These are phyloP conservation scores for Eilema caniola DNA, from an alignment of 2,888 invertebrate species.

Conservation along the genomic window DNA sequence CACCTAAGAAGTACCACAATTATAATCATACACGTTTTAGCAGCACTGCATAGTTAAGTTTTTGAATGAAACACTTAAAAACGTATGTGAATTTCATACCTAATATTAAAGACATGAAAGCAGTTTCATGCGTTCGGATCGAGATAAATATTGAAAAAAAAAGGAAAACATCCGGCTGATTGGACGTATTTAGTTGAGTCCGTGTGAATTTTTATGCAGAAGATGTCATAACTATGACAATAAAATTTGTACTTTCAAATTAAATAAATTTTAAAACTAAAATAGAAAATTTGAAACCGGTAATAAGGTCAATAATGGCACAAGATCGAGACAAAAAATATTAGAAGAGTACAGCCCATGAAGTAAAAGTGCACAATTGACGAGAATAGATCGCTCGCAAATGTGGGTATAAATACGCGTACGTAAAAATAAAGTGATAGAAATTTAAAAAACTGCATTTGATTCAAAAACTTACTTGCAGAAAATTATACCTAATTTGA, in stretches of 20 bases:
- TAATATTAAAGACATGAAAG: too few relatives aligned
- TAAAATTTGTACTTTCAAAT: neutral
- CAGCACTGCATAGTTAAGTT: constrained; percentile 42
- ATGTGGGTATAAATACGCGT: too few relatives aligned
- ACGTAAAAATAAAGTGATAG: neutral
- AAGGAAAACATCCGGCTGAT: neutral
- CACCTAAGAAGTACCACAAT: constrained; percentile 43
- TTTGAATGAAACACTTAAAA: constrained; percentile 33
- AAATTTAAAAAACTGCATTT: constrained; percentile 9
- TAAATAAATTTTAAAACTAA: neutral
- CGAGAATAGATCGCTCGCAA: too few relatives aligned
- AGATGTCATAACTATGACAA: too few relatives aligned
- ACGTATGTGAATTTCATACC: neutral
- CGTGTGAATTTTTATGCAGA: neutral
- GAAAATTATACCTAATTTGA: constrained; percentile 44
- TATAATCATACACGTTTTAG: constrained; percentile 51
- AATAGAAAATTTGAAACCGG: neutral
- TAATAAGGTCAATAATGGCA: neutral
- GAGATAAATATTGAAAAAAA: neutral
- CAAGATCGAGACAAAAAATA: neutral
- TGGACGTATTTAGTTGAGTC: too few relatives aligned
- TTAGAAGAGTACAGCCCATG: neutral
- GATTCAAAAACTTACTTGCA: constrained; percentile 41
- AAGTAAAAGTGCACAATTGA: too few relatives aligned
- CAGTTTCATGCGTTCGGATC: neutral